Evolutionary conservation across 2,113 vertebrate genomes (phyloP).

Genomic region (Platycercus adscitus): DNA sequence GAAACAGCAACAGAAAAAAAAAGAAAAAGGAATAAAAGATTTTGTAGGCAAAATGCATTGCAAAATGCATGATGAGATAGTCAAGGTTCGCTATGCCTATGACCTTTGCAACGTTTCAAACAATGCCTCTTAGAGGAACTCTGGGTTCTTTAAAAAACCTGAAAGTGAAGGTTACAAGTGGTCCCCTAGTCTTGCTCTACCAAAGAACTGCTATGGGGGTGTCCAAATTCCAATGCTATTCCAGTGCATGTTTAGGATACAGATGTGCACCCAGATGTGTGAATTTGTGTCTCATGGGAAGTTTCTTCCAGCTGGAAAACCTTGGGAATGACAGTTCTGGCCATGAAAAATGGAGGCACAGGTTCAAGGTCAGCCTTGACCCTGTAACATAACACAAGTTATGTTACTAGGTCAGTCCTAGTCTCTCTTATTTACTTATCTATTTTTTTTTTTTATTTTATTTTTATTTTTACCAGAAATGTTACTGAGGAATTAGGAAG

Average conservation of each 20-base stretch:
- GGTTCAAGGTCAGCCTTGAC: neutral
- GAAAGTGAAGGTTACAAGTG: neutral
- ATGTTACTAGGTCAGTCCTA: neutral
- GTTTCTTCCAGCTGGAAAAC: neutral
- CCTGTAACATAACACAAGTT: neutral
- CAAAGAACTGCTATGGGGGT: neutral
- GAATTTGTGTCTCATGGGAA: neutral
- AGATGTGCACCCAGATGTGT: neutral
- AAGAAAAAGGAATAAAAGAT: neutral
- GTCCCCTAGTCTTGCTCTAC: neutral
- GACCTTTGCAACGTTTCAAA: neutral
- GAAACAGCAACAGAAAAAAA: neutral
- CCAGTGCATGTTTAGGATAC: neutral
- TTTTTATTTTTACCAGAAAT: neutral
- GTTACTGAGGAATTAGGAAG: neutral
- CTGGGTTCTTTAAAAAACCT: neutral
- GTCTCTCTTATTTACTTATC: neutral
- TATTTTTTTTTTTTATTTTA: neutral
- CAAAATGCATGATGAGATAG: neutral
- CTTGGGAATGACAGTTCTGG: neutral
- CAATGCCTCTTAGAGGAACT: neutral
- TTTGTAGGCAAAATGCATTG: neutral
- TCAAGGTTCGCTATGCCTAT: neutral
- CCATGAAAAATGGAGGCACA: neutral
- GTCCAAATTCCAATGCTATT: neutral